A percentile compares a stretch with the other conserved stretches of the same genome.
These are phyloP conservation scores for Mesochorus sp. DNA, from an alignment of 2,888 invertebrate species.

Conservation along the genomic window DNA sequence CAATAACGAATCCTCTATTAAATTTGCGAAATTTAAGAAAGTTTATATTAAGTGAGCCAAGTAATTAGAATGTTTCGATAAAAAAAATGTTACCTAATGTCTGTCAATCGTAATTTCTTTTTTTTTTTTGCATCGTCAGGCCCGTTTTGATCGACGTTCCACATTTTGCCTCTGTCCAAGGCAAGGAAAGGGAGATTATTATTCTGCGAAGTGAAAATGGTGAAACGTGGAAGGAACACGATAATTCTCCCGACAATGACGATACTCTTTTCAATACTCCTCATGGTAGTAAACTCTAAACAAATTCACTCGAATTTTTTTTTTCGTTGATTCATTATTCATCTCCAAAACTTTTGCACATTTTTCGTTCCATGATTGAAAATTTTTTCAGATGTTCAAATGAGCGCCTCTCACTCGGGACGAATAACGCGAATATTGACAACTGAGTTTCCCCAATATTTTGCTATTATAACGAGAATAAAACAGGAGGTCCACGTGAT, in stretches of 20 bases:
- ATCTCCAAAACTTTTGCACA: background rate
- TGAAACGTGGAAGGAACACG: slow-evolving; percentile 98
- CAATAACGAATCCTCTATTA: too few relatives aligned
- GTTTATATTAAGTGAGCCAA: background rate
- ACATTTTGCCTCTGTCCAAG: slow-evolving; percentile 97
- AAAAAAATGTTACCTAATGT: too few relatives aligned
- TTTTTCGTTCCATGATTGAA: background rate
- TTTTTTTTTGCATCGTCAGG: slow-evolving; percentile 83
- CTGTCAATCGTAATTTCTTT: background rate
- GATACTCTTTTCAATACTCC: slow-evolving; percentile 86
- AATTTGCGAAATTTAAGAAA: background rate
- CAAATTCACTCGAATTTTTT: background rate
- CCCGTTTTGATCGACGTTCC: slow-evolving; percentile 98
- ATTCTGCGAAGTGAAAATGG: slow-evolving; percentile 98
- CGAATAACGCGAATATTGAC: slow-evolving; percentile 97
- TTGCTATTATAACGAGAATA: slow-evolving; percentile 96
- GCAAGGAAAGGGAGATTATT: slow-evolving; percentile 97
- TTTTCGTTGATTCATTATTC: slow-evolving; percentile 1
- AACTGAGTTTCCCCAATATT: slow-evolving; percentile 98
- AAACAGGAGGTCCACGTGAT: slow-evolving; percentile 98
- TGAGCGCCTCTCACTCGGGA: slow-evolving; percentile 82
- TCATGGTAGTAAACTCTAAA: slow-evolving; percentile 85
- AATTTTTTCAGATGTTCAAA: slow-evolving; percentile 74
- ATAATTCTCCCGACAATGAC: slow-evolving; percentile 85
- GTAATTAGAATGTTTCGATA: background rate